Evolutionary conservation across 2,888 invertebrate genomes (phyloP), one percentile per base, ranked within the genome.

Genomic region (Scelioninae gen. 1): DNA sequence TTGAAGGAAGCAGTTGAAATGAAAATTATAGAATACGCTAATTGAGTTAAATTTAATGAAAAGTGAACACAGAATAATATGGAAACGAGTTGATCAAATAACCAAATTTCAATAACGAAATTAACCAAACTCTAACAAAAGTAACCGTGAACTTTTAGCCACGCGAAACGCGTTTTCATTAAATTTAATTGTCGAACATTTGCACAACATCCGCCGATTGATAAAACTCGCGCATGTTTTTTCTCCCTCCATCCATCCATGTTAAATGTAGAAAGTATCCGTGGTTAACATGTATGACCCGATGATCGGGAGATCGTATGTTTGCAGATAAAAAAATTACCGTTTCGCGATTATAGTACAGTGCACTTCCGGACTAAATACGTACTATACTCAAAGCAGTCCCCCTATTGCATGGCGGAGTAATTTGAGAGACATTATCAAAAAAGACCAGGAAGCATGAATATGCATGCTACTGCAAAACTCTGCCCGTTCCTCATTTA

Each of bases 291-390:
- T 80, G 80, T 83, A 80, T 80, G 78, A 81, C 78, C 81, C 81
- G 84, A 84, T 84, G 77, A 77, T 75, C 81, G 78, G 45, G 81
- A 84, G 84, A 84, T 84, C 84, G 81, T 81, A 79, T 51, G 75
- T 83, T 72, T 75, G 56, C 85, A 85, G 86, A 86, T 86, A 86
- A 87, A 86, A 86, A 86, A 82, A 86, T 86, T 86, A 85, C 86
- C 86, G 86, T 85, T 86, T 84, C 83, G 83, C 84, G 85, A 85
- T 86, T 84, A 71, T 83, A 84, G 85, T 83, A 66, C 76, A 75
- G 79, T 84, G 84, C 85, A 85, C 85, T 88, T 88, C 87, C 87
- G 87, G 86, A 84, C 86, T 84, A 83, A 85, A 86, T 87, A 85
- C 80, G 79, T 60, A 81, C 82, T 82, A 69, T 78, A 83, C 79